Percentiles rank a stretch among this genome's conserved stretches.
Conservation (phyloP, 2,888 invertebrate species). For the Clivina fossor region DNA sequence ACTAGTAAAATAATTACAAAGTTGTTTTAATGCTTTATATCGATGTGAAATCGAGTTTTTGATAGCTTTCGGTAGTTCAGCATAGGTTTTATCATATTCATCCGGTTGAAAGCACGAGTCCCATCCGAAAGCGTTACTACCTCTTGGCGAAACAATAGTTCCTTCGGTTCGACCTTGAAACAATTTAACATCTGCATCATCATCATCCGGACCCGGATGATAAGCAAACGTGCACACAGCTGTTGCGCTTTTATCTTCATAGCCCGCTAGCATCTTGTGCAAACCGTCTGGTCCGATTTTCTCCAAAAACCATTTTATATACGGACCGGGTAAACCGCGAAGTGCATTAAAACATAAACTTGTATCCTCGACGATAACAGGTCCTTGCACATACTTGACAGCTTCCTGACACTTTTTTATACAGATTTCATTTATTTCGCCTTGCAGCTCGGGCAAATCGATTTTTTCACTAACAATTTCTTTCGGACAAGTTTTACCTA, state of each 20-base stretch:
- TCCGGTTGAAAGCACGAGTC: slow-evolving; percentile 92
- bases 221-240: slow-evolving; percentile 95
- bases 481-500: slow-evolving; percentile 76
- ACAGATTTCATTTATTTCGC: slow-evolving; percentile 87
- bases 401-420: slow-evolving; percentile 86
- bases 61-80: slow-evolving; percentile 79
- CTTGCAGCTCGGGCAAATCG: slow-evolving; percentile 93
- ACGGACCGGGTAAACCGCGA: slow-evolving; percentile 88
- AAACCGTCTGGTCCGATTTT: slow-evolving; percentile 87
- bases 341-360: slow-evolving; percentile 91
- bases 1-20: too few relatives aligned
- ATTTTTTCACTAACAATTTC: slow-evolving; percentile 69
- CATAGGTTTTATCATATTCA: slow-evolving; percentile 81
- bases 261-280: slow-evolving; percentile 69
- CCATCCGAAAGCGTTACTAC: slow-evolving; percentile 92
- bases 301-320: slow-evolving; percentile 96
- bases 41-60: slow-evolving; percentile 96
- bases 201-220: slow-evolving; percentile 60
- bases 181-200: slow-evolving; percentile 68
- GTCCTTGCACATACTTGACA: slow-evolving; percentile 71
- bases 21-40: slow-evolving; percentile 76
- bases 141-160: slow-evolving; percentile 83
- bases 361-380: slow-evolving; percentile 94
- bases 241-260: slow-evolving; percentile 89
- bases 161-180: slow-evolving; percentile 87